Evolutionary conservation across 2,888 invertebrate genomes (phyloP), one percentile per base, ranked within the genome.

Genomic region (Nephrotoma appendiculata): DNA sequence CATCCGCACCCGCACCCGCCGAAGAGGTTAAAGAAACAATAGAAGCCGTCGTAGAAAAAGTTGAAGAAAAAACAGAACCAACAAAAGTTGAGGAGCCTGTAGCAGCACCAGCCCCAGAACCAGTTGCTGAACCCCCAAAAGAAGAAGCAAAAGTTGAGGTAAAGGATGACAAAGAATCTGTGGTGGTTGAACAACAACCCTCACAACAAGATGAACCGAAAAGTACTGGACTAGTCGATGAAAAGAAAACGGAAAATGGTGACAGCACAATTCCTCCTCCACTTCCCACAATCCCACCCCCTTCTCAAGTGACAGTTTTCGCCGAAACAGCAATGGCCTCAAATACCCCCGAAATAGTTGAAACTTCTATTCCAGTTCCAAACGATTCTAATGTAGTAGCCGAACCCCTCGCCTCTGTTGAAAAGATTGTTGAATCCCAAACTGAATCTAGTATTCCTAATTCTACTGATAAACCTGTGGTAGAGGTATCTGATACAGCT

Each of bases 221-320:
- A 84, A 84, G n/a, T 42, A 42, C 84, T 15, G 84, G 42, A 84
- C n/a, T 84, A 42, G 42, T 85, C 45, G 85, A 44, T 43, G 85
- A 44, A 19, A 44, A 44, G 42, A 85, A 86, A 86, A 57, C 11
- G 15, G 57, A 86, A 86, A 57, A 86, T 41, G 86, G 41, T 57
- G 86, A 41, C 31, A 52, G 41, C 41, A 41, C 86, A 42, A 88
- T 87, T 89, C 95, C 95, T 92, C 95, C 95, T 90, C 95, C 95
- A 89, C 94, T 95, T 90, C 95, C 95, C 89, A 93, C 94, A 90
- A 94, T 94, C 90, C 95, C 95, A 90, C 95, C 95, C 91, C 95
- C 95, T 89, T 95, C 95, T 90, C 95, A 95, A 92, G 94, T 95
- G 92, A 94, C 94, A 91, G 94, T 94, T 89, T 95, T 95, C 92